These are phyloP conservation scores for Tachycineta bicolor DNA, from an alignment of 2,113 vertebrate genomes.

Conservation along the genomic window DNA sequence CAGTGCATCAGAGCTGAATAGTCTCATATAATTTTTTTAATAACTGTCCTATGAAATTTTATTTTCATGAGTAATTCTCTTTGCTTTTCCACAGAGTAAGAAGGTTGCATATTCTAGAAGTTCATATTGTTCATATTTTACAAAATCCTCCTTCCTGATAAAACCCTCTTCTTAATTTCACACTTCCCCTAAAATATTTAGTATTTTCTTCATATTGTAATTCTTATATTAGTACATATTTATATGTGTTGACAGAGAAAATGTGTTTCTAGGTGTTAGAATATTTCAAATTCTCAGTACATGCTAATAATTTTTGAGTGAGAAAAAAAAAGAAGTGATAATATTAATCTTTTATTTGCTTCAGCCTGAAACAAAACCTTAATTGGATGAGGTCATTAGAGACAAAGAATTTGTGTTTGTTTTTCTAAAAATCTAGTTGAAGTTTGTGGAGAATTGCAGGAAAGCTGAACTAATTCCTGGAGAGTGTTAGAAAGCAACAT, in stretches of 20 bases:
- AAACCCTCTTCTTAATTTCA: background rate
- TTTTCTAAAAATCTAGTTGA: background rate
- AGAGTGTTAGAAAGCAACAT: background rate
- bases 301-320: background rate
- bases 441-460: background rate
- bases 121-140: background rate
- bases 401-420: background rate
- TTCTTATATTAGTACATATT: background rate
- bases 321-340: background rate
- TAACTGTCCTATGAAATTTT: slow-evolving; percentile 16
- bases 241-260: background rate
- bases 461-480: background rate
- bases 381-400: background rate
- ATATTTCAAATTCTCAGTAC: background rate
- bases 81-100: background rate
- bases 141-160: background rate
- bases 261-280: background rate
- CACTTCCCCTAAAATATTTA: background rate
- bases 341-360: background rate
- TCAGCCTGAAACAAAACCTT: background rate
- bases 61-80: slow-evolving; percentile 34
- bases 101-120: slow-evolving; percentile 34
- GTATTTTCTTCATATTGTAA: background rate
- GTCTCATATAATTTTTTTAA: background rate
- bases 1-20: background rate